Conservation (phyloP, 1,140 invertebrate species). For the Brachionus angularis region DNA sequence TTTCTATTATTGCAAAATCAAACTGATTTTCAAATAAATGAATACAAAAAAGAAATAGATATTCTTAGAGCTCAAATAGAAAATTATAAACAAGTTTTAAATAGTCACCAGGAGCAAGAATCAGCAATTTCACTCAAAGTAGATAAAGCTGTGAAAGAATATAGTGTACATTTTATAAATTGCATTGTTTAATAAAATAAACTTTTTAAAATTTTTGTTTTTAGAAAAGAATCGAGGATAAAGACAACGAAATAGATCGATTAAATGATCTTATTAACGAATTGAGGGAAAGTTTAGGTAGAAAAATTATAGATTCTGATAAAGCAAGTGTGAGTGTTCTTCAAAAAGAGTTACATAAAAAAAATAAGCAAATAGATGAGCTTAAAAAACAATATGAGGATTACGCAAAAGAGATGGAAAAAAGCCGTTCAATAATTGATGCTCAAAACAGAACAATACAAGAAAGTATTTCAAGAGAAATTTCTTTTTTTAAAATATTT, state of each 20-base stretch:
- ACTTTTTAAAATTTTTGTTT: too few species aligned
- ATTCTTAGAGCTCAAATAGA: conserved; percentile 24
- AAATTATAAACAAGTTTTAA: conserved; percentile 3
- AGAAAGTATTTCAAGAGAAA: neutral
- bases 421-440: conserved; percentile 14
- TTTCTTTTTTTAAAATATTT: neutral
- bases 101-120: neutral
- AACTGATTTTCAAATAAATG: conserved; percentile 4
- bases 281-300: conserved; percentile 4
- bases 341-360: neutral
- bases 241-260: neutral
- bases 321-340: conserved; percentile 17
- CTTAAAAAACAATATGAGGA: conserved; percentile 35
- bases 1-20: conserved; percentile 1
- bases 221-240: conserved; percentile 36
- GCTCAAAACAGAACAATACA: conserved; percentile 5
- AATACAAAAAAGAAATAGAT: conserved; percentile 26
- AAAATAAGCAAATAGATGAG: conserved; percentile 3
- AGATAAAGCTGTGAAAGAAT: conserved; percentile 20
- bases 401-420: conserved; percentile 37
- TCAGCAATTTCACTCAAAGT: conserved; percentile 17
- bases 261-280: conserved; percentile 14
- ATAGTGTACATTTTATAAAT: too few species aligned
- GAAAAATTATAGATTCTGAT: conserved; percentile 21
- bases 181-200: too few species aligned